These are phyloP conservation scores for Quadroppia sp. DNA, from an alignment of 2,888 invertebrate species.

Conservation along the genomic window DNA sequence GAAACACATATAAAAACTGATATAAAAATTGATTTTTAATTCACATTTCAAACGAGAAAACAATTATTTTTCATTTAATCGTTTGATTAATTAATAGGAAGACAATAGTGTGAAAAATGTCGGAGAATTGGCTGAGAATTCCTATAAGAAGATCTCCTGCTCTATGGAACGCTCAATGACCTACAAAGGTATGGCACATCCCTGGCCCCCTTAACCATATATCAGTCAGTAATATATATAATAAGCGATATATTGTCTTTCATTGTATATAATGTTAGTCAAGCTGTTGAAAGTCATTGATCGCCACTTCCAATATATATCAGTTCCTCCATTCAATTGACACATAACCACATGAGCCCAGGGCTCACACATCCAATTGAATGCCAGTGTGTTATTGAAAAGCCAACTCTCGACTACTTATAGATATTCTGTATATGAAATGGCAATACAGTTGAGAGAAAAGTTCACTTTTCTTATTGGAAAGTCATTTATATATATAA, in stretches of 20 bases:
- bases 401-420: too few species aligned
- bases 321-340: not conserved
- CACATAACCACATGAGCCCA: not conserved
- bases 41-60: too few species aligned
- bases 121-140: not conserved
- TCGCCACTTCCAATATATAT: not conserved
- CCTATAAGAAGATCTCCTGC: constrained; percentile 23
- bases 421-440: too few species aligned
- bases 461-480: too few species aligned
- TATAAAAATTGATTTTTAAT: too few species aligned
- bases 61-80: not conserved
- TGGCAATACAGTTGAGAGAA: too few species aligned
- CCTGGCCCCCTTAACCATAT: too few species aligned
- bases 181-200: constrained; percentile 11
- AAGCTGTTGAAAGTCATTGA: constrained; percentile 19
- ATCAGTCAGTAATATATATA: too few species aligned
- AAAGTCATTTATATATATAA: too few species aligned
- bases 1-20: too few species aligned
- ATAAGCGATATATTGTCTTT: not conserved
- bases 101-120: not conserved
- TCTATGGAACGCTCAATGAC: constrained; percentile 14
- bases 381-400: not conserved
- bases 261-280: constrained; percentile 18
- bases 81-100: not conserved
- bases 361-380: not conserved